phyloP scores from a whole-genome alignment of 2,113 vertebrate species.

The Struthio camelus region DNA sequence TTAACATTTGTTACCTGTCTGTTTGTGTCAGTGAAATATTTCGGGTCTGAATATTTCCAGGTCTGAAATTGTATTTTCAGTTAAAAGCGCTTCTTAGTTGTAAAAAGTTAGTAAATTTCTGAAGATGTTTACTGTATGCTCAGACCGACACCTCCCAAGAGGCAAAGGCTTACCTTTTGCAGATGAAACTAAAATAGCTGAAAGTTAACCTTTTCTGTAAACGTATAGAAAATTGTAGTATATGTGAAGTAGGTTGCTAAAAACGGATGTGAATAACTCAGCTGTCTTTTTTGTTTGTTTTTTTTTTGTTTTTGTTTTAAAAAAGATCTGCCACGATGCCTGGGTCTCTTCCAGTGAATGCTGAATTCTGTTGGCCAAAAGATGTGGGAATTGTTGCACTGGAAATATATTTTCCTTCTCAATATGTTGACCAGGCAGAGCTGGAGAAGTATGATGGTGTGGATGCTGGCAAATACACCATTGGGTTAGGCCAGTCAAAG shows the following conservation, averaged over 20 bases:
- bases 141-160: fast-evolving
- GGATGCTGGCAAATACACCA: slow-evolving; percentile 92
- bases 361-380: slow-evolving; percentile 92
- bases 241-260: background rate
- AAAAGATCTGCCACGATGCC: slow-evolving; percentile 89
- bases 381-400: slow-evolving; percentile 95
- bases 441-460: slow-evolving; percentile 93
- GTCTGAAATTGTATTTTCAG: background rate
- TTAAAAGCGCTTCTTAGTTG: background rate
- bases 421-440: slow-evolving; percentile 94
- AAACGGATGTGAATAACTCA: background rate
- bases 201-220: background rate
- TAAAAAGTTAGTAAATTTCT: background rate
- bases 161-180: background rate
- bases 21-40: background rate
- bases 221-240: background rate
- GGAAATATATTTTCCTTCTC: slow-evolving; percentile 96
- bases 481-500: slow-evolving; percentile 91
- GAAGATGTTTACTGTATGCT: background rate
- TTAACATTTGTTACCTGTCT: fast-evolving
- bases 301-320: background rate
- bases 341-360: slow-evolving; percentile 88
- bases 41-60: too few relatives aligned
- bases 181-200: background rate
- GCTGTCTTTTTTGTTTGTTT: background rate